These are phyloP conservation scores for Lasioglossum vierecki DNA, from an alignment of 2,888 invertebrate genomes.

Conservation along the genomic window DNA sequence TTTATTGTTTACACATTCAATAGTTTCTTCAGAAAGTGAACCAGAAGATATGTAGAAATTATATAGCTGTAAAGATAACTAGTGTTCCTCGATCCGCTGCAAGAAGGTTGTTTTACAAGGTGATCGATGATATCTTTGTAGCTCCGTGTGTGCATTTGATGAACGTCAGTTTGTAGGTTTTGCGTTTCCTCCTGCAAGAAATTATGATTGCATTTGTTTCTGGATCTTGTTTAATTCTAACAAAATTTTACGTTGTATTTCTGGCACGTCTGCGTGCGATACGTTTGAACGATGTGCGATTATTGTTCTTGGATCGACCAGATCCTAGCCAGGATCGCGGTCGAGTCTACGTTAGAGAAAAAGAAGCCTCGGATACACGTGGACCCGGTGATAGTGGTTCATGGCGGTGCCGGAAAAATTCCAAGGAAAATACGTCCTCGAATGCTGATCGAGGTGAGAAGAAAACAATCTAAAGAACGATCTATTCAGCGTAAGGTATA, in stretches of 20 bases:
- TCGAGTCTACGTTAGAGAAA: conserved; percentile 23
- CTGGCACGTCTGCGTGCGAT: background rate
- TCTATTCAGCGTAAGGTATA: background rate
- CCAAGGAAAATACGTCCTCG: conserved; percentile 33
- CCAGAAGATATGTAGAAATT: conserved; percentile 19
- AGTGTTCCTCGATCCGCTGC: conserved; percentile 35
- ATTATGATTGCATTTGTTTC: conserved; percentile 39
- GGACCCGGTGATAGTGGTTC: conserved; percentile 72
- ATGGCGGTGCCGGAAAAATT: conserved; percentile 68
- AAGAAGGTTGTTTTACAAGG: conserved; percentile 41
- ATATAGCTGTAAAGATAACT: background rate
- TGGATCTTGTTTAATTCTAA: no score
- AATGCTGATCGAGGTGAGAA: conserved; percentile 59
- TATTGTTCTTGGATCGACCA: conserved; percentile 75
- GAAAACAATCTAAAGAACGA: background rate
- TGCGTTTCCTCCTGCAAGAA: conserved; percentile 70
- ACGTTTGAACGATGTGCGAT: conserved; percentile 68
- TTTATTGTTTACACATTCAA: conserved; percentile 22
- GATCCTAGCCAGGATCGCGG: conserved; percentile 51
- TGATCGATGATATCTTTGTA: conserved; percentile 69
- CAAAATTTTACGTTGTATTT: conserved; percentile 31
- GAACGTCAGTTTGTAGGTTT: conserved; percentile 65
- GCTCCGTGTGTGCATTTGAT: conserved; percentile 49
- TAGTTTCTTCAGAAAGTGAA: conserved; percentile 26
- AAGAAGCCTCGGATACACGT: conserved; percentile 44